Conservation (phyloP, 2,113 vertebrate species). For the Echinops telfairi region DNA sequence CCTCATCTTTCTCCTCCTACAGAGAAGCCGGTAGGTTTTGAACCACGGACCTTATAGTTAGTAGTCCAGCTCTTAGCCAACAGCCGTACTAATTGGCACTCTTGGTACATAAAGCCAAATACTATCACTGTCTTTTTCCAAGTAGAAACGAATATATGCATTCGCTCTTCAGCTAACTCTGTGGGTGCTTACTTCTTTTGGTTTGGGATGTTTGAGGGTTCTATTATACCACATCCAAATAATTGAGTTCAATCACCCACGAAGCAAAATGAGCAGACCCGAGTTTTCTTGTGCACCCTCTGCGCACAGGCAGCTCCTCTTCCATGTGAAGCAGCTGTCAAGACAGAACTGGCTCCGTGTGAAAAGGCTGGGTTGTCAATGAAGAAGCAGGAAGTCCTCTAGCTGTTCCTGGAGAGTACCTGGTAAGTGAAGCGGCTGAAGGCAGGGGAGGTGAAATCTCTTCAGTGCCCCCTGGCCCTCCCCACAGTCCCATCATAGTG, state of each 20-base stretch:
- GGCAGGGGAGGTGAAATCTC: background rate
- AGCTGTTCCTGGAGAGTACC: background rate
- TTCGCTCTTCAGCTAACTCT: background rate
- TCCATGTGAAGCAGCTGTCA: background rate
- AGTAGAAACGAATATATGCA: background rate
- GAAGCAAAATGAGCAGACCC: background rate
- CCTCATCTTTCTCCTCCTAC: too few species aligned
- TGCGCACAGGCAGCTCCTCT: background rate
- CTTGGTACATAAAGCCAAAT: background rate
- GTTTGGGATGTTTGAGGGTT: background rate
- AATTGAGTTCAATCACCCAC: background rate
- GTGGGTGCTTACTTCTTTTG: background rate
- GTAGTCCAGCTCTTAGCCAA: too few species aligned
- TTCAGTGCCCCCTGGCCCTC: background rate
- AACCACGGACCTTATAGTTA: too few species aligned
- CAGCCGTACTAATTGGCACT: background rate
- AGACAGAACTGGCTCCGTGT: background rate
- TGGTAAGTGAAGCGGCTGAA: background rate
- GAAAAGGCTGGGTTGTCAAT: slow-evolving; percentile 12
- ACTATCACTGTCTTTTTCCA: slow-evolving; percentile 18
- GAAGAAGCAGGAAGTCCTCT: background rate
- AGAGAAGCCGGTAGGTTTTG: too few species aligned
- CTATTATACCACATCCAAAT: background rate
- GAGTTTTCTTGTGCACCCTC: background rate
- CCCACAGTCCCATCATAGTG: background rate